These are phyloP conservation scores for Amphimallon solstitiale DNA, from an alignment of 2,888 invertebrate species.

Conservation along the genomic window DNA sequence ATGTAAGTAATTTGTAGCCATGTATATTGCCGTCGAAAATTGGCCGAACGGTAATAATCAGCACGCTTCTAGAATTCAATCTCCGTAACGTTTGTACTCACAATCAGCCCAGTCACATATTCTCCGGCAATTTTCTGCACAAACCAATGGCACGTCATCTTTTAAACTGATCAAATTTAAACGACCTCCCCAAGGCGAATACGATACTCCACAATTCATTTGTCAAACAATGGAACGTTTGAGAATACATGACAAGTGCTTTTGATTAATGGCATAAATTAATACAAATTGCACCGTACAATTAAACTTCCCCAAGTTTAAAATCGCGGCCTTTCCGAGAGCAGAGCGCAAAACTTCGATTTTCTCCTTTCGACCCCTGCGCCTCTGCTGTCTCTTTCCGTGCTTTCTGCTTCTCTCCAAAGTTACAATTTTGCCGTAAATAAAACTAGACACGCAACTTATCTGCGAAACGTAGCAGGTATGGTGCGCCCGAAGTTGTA, in stretches of 20 bases:
- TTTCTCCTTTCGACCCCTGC: too few species aligned
- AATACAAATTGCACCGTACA: slow-evolving; percentile 24
- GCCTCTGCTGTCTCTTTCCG: not conserved
- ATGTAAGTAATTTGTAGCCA: too few species aligned
- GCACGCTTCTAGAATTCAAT: too few species aligned
- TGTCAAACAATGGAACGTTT: slow-evolving; percentile 9
- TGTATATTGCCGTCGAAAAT: too few species aligned
- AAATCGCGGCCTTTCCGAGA: slow-evolving; percentile 1
- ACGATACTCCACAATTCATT: slow-evolving; percentile 16
- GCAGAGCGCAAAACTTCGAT: too few species aligned
- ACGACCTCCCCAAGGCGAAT: not conserved
- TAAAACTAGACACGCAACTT: slow-evolving; percentile 20
- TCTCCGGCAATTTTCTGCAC: too few species aligned
- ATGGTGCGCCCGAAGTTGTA: too few species aligned
- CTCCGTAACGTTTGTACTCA: too few species aligned
- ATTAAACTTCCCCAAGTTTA: slow-evolving; percentile 21
- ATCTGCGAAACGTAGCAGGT: not conserved
- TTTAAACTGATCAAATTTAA: too few species aligned
- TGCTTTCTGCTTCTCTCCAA: not conserved
- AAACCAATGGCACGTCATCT: too few species aligned
- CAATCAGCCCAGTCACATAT: too few species aligned
- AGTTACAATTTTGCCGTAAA: slow-evolving; percentile 7
- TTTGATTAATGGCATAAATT: slow-evolving; percentile 31
- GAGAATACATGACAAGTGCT: slow-evolving; percentile 12
- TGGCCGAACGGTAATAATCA: too few species aligned